phyloP scores from a whole-genome alignment of 2,888 invertebrate species.

The Elmis aenea region DNA sequence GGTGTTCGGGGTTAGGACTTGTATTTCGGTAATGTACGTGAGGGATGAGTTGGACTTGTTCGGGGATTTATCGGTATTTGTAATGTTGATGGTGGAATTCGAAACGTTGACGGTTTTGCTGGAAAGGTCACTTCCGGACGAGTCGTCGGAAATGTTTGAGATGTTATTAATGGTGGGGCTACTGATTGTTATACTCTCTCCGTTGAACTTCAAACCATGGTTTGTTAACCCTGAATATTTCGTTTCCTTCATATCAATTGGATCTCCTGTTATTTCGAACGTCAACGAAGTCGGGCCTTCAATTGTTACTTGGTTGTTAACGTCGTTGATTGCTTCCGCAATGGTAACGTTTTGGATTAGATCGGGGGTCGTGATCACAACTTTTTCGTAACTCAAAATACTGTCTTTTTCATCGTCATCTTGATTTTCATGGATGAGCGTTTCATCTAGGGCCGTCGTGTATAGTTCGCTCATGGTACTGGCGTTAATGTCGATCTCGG shows the following conservation, averaged over 20 bases:
- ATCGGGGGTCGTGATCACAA: conserved; percentile 45
- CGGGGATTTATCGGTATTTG: conserved; percentile 17
- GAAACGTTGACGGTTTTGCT: conserved; percentile 4
- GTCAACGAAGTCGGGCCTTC: conserved; percentile 35
- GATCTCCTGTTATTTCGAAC: conserved; percentile 30
- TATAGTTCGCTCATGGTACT: conserved; percentile 42
- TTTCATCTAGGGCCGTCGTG: conserved; percentile 51
- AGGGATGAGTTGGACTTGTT: conserved; percentile 39
- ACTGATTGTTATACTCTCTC: no score
- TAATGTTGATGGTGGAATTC: background rate
- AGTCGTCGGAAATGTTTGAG: conserved; percentile 5
- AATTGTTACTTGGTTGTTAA: conserved; percentile 22
- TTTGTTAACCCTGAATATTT: no score
- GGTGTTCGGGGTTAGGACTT: conserved; percentile 56
- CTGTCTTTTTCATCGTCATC: conserved; percentile 42
- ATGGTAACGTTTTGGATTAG: conserved; percentile 44
- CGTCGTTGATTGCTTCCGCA: conserved; percentile 37
- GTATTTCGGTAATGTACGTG: conserved; percentile 70
- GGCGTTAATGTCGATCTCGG: background rate
- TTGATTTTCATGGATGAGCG: conserved; percentile 47
- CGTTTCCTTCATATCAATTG: conserved; percentile 14
- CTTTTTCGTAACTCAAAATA: conserved; percentile 48
- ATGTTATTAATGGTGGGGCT: no score
- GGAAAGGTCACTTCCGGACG: conserved; percentile 1
- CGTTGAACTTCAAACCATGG: no score